Conservation (phyloP, 2,113 vertebrate genomes). For the Sakesphorus luctuosus region DNA sequence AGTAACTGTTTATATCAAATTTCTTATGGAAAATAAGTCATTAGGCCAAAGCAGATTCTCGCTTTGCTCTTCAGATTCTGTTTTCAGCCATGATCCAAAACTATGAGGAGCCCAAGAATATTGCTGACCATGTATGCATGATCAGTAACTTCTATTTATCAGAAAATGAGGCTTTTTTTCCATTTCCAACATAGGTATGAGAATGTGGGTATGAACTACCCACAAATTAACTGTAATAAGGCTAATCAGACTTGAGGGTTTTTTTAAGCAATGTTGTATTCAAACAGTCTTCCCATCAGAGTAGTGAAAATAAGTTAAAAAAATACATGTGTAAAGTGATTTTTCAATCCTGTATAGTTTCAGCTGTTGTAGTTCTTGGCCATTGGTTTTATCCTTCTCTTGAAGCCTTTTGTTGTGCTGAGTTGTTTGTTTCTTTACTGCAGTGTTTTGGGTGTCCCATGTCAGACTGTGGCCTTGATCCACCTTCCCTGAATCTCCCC, state of each 20-base stretch:
- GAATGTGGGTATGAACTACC: background rate
- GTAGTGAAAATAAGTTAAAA: background rate
- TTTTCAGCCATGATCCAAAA: background rate
- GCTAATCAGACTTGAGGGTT: background rate
- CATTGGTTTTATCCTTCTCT: background rate
- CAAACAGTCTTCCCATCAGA: background rate
- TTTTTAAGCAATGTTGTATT: background rate
- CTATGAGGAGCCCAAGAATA: background rate
- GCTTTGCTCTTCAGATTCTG: background rate
- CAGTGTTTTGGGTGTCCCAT: background rate
- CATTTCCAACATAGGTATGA: background rate
- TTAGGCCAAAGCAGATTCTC: constrained; percentile 12
- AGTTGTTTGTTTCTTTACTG: background rate
- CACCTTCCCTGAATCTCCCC: background rate
- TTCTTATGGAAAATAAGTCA: background rate
- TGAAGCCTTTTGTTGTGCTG: background rate
- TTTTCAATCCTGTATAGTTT: background rate
- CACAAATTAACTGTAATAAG: background rate
- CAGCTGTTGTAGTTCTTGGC: background rate
- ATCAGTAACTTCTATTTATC: background rate
- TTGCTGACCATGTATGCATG: background rate
- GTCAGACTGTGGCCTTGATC: background rate
- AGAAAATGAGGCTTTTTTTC: background rate
- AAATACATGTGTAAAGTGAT: background rate
- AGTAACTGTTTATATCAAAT: background rate